These are phyloP conservation scores for Syritta pipiens DNA, from an alignment of 2,888 invertebrate genomes.

Conservation along the genomic window DNA sequence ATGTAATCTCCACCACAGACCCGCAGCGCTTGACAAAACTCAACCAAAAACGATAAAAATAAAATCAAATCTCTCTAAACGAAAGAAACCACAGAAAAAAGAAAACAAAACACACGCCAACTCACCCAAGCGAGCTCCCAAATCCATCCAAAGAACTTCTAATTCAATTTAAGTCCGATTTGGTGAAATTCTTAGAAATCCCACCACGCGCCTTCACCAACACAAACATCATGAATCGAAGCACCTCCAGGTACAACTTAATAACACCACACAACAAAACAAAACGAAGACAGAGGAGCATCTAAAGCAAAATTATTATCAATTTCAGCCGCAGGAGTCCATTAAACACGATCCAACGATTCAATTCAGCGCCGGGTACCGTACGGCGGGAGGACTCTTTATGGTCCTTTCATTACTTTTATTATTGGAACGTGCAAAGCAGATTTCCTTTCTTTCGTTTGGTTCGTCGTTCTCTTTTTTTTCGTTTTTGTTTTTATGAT, in stretches of 20 bases:
- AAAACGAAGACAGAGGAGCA: slow-evolving; percentile 52
- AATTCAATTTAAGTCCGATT: slow-evolving; percentile 57
- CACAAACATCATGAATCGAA: slow-evolving; percentile 16
- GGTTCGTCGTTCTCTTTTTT: slow-evolving; percentile 3
- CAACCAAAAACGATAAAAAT: slow-evolving; percentile 18
- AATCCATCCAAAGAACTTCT: slow-evolving; percentile 42
- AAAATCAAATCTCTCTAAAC: slow-evolving; percentile 32
- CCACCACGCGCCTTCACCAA: not conserved
- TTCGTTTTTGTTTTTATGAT: not conserved
- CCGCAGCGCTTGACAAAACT: too few relatives aligned
- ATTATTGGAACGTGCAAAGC: slow-evolving; percentile 61
- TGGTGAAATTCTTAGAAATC: slow-evolving; percentile 37
- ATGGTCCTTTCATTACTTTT: slow-evolving; percentile 65
- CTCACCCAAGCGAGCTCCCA: slow-evolving; percentile 4
- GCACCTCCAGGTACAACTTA: not conserved
- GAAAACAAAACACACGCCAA: not conserved
- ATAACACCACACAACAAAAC: slow-evolving; percentile 42
- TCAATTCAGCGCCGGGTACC: slow-evolving; percentile 20
- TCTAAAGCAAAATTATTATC: slow-evolving; percentile 59
- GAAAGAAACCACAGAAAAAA: slow-evolving; percentile 1
- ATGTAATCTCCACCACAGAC: too few relatives aligned
- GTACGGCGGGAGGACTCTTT: slow-evolving; percentile 44
- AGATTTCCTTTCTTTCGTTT: slow-evolving; percentile 33
- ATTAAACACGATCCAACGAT: slow-evolving; percentile 60
- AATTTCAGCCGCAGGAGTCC: slow-evolving; percentile 58